Evolutionary conservation across 2,797 vertebrate species (phyloP).

Genomic region (Halcyon leucocephala): DNA sequence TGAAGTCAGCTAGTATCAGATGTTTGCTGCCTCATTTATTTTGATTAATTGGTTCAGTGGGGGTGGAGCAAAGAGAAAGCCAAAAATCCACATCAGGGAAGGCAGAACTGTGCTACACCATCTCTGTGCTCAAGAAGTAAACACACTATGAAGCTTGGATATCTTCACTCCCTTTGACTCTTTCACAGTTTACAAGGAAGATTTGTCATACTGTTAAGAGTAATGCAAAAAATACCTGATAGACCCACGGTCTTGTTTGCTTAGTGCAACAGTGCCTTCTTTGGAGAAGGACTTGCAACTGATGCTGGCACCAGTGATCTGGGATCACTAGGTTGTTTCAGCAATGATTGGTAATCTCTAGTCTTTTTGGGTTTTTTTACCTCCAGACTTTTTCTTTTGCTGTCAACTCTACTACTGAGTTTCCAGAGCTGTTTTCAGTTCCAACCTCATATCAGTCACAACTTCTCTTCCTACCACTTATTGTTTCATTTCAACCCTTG

Average conservation of each 20-base stretch:
- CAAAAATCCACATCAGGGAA: not conserved
- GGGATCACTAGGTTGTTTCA: not conserved
- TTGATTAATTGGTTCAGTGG: constrained; percentile 43
- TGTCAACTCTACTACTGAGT: not conserved
- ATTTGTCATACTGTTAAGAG: not conserved
- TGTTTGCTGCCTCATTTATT: constrained; percentile 57
- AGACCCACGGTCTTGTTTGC: not conserved
- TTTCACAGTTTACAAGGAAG: not conserved
- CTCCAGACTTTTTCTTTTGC: not conserved
- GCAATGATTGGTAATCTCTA: not conserved
- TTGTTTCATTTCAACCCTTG: constrained; percentile 28
- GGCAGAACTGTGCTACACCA: not conserved
- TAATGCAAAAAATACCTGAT: not conserved
- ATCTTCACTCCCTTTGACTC: not conserved
- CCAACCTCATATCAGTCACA: constrained; percentile 26
- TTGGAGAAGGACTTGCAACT: not conserved
- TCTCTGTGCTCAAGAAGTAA: not conserved
- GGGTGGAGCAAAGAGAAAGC: not conserved
- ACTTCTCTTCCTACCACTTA: constrained; percentile 14
- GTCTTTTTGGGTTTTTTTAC: not conserved
- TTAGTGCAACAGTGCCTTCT: not conserved
- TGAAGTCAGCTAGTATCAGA: constrained; percentile 28
- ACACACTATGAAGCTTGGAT: not conserved
- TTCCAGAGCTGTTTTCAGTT: constrained; percentile 21
- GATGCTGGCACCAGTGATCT: not conserved